Percentiles rank a stretch among this genome's conserved stretches.
phyloP scores from a whole-genome alignment of 2,888 invertebrate genomes.

The Hermaeophaga mercurialis region DNA sequence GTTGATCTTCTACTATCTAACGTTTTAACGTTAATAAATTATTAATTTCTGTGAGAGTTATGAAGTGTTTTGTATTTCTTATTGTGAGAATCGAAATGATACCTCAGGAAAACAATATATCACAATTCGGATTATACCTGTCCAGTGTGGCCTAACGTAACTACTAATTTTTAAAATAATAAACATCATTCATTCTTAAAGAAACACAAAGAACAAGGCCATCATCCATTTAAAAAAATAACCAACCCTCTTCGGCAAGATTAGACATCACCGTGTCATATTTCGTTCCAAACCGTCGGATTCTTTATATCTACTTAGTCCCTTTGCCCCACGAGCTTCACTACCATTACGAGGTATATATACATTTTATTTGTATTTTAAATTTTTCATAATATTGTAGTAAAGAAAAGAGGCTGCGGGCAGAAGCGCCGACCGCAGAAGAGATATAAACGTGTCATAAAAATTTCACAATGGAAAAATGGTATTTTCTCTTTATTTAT shows the following conservation, averaged over 20 bases:
- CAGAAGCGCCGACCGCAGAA: neutral
- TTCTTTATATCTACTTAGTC: constrained; percentile 35
- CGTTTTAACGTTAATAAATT: too few species aligned
- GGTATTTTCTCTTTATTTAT: too few species aligned
- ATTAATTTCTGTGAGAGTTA: too few species aligned
- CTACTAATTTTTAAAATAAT: constrained; percentile 3
- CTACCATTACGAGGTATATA: constrained; percentile 35
- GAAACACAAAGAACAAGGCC: constrained; percentile 1
- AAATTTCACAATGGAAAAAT: too few species aligned
- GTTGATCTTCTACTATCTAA: too few species aligned
- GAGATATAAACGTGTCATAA: too few species aligned
- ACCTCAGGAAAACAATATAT: constrained; percentile 5
- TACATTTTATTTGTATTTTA: constrained; percentile 47
- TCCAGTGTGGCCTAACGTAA: constrained; percentile 2
- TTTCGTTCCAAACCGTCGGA: constrained; percentile 32
- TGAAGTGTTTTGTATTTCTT: too few species aligned
- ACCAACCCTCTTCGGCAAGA: neutral
- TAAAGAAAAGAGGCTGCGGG: constrained; percentile 18
- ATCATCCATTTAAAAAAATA: neutral
- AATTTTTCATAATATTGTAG: constrained; percentile 41
- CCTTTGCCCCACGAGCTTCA: constrained; percentile 23
- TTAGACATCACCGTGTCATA: constrained; percentile 22
- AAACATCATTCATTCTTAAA: constrained; percentile 5
- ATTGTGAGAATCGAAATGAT: constrained; percentile 27
- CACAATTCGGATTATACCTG: constrained; percentile 13